These are phyloP conservation scores for Amphipoea lucens DNA, from an alignment of 2,888 invertebrate genomes.

Conservation along the genomic window DNA sequence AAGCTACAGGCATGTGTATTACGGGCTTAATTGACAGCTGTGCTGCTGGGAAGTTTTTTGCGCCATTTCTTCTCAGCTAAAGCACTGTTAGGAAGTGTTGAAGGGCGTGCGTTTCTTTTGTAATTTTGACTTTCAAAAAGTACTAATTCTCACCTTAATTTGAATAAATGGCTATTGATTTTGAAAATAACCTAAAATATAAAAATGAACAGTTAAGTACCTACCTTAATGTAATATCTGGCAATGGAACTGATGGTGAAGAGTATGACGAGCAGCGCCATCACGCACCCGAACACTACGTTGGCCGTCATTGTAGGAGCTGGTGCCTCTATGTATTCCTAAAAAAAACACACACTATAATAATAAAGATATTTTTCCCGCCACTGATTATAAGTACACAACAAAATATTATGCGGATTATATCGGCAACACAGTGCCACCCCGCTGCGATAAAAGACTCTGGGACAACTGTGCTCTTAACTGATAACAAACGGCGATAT, in stretches of 20 bases:
- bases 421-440: constrained; percentile 43
- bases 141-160: neutral
- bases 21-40: neutral
- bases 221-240: constrained; percentile 93
- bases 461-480: constrained; percentile 61
- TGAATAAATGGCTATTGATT: neutral
- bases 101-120: neutral
- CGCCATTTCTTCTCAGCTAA: neutral
- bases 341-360: constrained; percentile 45
- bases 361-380: constrained; percentile 33
- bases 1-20: too few species aligned
- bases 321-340: constrained; percentile 58
- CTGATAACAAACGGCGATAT: constrained; percentile 56
- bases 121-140: neutral
- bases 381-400: constrained; percentile 43
- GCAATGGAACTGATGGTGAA: constrained; percentile 91
- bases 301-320: constrained; percentile 83
- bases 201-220: constrained; percentile 67
- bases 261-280: constrained; percentile 86
- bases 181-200: neutral
- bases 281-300: constrained; percentile 87
- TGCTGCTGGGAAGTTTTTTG: neutral
- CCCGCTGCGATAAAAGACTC: constrained; percentile 51
- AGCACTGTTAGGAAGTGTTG: neutral
- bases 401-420: constrained; percentile 48